These are phyloP conservation scores for Cataglyphis altisquamis DNA, from an alignment of 2,888 invertebrate species.

Conservation along the genomic window DNA sequence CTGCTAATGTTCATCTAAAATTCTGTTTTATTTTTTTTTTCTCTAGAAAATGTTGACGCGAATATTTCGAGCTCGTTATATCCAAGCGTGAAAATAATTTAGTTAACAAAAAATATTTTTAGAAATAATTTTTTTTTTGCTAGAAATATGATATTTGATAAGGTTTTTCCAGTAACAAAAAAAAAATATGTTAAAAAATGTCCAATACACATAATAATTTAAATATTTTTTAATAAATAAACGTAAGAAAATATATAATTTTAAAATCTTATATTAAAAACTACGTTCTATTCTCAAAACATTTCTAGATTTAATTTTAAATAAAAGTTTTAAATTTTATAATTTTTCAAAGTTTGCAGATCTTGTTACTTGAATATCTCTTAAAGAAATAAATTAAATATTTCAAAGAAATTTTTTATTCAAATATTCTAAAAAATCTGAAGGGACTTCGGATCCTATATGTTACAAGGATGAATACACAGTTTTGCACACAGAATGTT, in stretches of 20 bases:
- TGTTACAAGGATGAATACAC: slow-evolving; percentile 5
- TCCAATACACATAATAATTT: background rate
- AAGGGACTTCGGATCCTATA: background rate
- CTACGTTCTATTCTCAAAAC: background rate
- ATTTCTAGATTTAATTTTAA: background rate
- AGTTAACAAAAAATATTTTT: background rate
- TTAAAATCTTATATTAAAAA: background rate
- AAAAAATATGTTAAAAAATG: too few relatives aligned
- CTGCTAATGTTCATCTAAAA: slow-evolving; percentile 33
- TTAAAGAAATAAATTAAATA: background rate
- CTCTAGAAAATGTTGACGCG: slow-evolving; percentile 3
- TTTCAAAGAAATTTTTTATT: background rate
- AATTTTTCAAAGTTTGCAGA: background rate
- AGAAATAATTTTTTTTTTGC: background rate
- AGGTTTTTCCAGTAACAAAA: background rate
- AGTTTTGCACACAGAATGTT: slow-evolving; percentile 27
- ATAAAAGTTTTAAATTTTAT: background rate
- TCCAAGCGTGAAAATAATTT: slow-evolving; percentile 13
- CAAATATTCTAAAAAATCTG: background rate
- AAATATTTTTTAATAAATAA: background rate
- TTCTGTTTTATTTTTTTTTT: background rate
- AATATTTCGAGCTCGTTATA: slow-evolving; percentile 28
- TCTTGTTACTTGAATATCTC: background rate
- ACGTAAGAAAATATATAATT: background rate
- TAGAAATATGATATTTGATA: background rate